Base-by-base conservation (phyloP, 2,888 invertebrate genomes). In the Harmothoe impar region DNA sequence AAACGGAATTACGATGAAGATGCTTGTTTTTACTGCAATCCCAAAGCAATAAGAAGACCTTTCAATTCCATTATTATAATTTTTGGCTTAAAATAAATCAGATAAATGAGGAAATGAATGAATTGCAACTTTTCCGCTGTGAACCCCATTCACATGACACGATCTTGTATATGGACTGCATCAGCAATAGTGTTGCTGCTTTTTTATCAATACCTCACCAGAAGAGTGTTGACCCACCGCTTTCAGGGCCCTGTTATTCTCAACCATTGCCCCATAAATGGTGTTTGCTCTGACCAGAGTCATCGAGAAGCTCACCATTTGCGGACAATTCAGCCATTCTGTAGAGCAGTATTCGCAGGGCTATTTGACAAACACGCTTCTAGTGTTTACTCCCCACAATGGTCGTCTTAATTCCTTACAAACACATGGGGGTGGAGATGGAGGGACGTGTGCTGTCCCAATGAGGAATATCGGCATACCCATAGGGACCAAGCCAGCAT, bases 261-360 rank as follows among this genome's bases (percentile, higher is more conserved):
- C 81, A 81, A 81, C 43, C 20, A 35, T 81, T 43, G 43, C 23
- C 23, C 35, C 81, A 81, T 43, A 81, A 81, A 81, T 81, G 20
- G 10, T 35, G 17, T 5, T 81, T 81, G 33, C 25, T 20, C 81
- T 43, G 43, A 81, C 33, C 35, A 81, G 81, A 33, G 15, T 35
- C 81, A 62, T 1, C 17, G 35, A 43, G 35, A 3, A 62, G 62
- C 62, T 62, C 62, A 15, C 62, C n/a, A 62, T 62, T 25, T 35
- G 35, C 81, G 31, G 7, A 43, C 81, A 43, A 81, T 43, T 43
- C 20, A 17, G 35, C 33, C 81, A 35, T 81, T 81, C 81, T 81
- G 81, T n/a, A 23, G 35, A n/a, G 54, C 17, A 25, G 54, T 54
- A 86, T 52, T 86, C 33, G 29, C 20, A n/a, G 12, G 31, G 86